These are phyloP conservation scores for Parotia lawesii DNA, from an alignment of 2,113 vertebrate genomes.

Conservation along the genomic window DNA sequence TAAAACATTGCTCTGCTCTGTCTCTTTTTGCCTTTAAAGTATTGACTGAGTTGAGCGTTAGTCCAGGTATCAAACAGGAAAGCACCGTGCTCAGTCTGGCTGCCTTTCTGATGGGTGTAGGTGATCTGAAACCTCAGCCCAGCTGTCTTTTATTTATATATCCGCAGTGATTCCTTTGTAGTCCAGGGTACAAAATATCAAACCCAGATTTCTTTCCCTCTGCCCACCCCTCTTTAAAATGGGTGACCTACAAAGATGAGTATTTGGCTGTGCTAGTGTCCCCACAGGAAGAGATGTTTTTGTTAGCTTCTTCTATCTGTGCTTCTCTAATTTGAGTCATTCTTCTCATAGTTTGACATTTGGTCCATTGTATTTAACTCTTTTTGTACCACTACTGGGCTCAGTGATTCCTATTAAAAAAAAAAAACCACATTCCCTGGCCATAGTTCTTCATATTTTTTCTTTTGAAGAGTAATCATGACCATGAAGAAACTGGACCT, in stretches of 20 bases:
- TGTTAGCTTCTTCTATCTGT: neutral
- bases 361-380: neutral
- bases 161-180: constrained; percentile 3
- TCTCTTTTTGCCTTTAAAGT: neutral
- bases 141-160: constrained; percentile 37
- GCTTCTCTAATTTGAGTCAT: neutral
- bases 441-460: neutral
- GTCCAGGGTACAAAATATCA: constrained; percentile 29
- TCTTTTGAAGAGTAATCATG: neutral
- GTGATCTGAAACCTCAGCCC: constrained; percentile 42
- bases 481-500: neutral
- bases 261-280: neutral
- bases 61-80: neutral
- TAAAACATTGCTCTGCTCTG: neutral
- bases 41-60: neutral
- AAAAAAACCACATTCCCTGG: neutral
- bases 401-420: neutral
- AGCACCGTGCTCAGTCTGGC: neutral
- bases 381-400: neutral
- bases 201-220: neutral
- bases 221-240: neutral
- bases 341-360: neutral
- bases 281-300: neutral
- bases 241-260: neutral
- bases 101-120: neutral